Conservation (phyloP, 2,797 vertebrate species). For the Sebastes oblongus region DNA sequence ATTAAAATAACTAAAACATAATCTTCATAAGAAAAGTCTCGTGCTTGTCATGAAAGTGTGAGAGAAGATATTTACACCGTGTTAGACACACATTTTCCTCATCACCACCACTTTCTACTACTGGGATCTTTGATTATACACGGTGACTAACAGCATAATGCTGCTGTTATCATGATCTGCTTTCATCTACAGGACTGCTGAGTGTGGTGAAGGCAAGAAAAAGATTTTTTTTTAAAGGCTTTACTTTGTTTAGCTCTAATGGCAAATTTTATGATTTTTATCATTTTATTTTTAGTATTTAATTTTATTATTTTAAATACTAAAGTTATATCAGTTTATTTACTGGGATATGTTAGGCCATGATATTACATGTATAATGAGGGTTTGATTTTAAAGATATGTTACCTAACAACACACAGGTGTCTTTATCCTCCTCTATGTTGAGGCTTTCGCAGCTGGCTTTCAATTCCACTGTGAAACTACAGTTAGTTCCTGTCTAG, state of each 20-base stretch:
- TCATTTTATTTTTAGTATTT: background rate
- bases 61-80: background rate
- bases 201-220: background rate
- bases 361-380: background rate
- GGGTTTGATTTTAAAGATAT: background rate
- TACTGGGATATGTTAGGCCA: background rate
- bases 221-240: background rate
- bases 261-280: too few relatives aligned
- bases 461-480: conserved; percentile 64
- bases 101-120: background rate
- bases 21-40: conserved; percentile 4
- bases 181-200: background rate
- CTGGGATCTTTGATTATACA: background rate
- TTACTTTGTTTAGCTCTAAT: background rate
- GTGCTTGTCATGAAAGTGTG: conserved; percentile 6
- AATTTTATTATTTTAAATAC: background rate
- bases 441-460: background rate
- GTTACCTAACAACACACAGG: background rate
- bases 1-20: background rate
- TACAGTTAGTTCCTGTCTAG: conserved; percentile 27
- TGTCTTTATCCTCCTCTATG: background rate
- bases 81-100: background rate
- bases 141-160: background rate
- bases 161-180: background rate
- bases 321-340: background rate